Conservation (phyloP, 2,113 vertebrate genomes). For the Antechinus flavipes region DNA sequence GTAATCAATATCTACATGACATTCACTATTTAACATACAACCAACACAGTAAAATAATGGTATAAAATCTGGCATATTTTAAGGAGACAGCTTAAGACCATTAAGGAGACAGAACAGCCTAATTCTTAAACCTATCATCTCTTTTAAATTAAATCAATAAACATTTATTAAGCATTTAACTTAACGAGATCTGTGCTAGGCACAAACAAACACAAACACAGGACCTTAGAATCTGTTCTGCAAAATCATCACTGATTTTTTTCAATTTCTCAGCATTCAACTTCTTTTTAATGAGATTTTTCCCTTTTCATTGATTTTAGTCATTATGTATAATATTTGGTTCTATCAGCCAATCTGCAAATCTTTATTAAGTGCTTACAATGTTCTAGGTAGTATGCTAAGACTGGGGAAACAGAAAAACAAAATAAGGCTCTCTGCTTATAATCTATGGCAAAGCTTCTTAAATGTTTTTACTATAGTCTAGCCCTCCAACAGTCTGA, state of each 20-base stretch:
- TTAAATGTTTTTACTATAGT: no score
- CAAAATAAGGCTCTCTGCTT: background rate
- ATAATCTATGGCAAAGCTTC: no score
- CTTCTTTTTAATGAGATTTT: background rate
- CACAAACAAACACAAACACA: background rate
- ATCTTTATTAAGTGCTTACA: background rate
- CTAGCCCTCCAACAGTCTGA: no score
- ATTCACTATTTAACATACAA: background rate
- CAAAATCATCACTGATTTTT: background rate
- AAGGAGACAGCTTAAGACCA: background rate
- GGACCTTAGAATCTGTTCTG: background rate
- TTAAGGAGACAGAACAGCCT: background rate
- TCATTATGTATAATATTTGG: background rate
- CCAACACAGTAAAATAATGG: background rate
- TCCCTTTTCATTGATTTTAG: background rate
- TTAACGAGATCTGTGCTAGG: background rate
- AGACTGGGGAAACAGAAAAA: background rate
- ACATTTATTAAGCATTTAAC: background rate
- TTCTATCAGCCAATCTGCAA: background rate
- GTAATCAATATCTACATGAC: background rate
- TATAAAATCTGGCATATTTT: background rate
- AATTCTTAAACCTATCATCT: background rate
- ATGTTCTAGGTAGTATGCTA: background rate
- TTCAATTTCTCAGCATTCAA: background rate
- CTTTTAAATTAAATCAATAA: conserved; percentile 3